Evolutionary conservation across 2,797 vertebrate species (phyloP).

Genomic region (Scleropages formosus): DNA sequence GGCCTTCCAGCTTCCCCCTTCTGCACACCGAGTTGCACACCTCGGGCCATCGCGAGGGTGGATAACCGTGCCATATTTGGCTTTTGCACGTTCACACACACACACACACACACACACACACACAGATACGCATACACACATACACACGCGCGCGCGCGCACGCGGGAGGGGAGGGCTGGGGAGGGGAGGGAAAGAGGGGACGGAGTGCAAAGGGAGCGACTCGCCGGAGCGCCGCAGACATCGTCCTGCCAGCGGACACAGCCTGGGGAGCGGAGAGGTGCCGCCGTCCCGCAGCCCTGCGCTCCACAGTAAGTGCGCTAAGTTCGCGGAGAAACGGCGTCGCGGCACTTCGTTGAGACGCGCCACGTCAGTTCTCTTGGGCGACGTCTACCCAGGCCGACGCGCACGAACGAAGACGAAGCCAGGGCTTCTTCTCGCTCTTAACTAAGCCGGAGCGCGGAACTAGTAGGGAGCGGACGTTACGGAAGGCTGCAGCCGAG

Average conservation of each 20-base stretch:
- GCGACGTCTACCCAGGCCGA: too few species aligned
- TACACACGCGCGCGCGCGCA: constrained; percentile 37
- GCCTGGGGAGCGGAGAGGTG: constrained; percentile 68
- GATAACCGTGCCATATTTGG: constrained; percentile 91
- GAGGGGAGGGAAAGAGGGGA: constrained; percentile 64
- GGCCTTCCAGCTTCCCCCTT: constrained; percentile 58
- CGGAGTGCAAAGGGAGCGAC: constrained; percentile 63
- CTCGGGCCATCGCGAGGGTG: constrained; percentile 77
- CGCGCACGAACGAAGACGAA: too few species aligned
- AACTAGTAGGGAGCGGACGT: constrained; percentile 58
- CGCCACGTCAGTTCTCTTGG: too few species aligned
- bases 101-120: constrained; percentile 33
- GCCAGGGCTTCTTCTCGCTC: too few species aligned
- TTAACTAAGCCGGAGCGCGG: too few species aligned
- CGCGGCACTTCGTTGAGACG: too few species aligned
- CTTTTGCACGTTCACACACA: constrained; percentile 78
- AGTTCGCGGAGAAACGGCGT: too few species aligned
- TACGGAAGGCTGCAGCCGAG: constrained; percentile 50
- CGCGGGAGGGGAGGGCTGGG: constrained; percentile 39
- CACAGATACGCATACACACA: constrained; percentile 29
- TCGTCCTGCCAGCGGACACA: constrained; percentile 81
- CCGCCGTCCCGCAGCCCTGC: constrained; percentile 75
- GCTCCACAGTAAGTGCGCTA: constrained; percentile 85
- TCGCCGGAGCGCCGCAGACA: constrained; percentile 85
- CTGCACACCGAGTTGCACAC: constrained; percentile 67